These are phyloP conservation scores for Thera obeliscata DNA, from an alignment of 2,888 invertebrate species.

Conservation along the genomic window DNA sequence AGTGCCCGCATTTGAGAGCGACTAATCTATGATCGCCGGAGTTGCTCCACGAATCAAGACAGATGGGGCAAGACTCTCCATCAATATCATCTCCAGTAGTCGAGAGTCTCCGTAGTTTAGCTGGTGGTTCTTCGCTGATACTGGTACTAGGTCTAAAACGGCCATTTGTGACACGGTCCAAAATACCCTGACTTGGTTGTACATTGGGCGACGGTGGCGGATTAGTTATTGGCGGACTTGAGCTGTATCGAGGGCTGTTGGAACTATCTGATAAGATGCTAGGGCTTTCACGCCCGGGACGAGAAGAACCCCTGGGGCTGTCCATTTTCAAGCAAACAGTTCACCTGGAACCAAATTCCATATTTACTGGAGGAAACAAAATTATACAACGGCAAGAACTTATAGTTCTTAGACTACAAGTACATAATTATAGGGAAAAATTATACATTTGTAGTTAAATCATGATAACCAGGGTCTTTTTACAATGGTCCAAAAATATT, in stretches of 20 bases:
- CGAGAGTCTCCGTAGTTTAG: slow-evolving; percentile 62
- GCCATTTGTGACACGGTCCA: background rate
- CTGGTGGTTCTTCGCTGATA: slow-evolving; percentile 45
- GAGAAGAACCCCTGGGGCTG: slow-evolving; percentile 13
- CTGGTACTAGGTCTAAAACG: background rate
- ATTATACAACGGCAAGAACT: too few species aligned
- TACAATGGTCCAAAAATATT: too few species aligned
- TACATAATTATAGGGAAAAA: too few species aligned
- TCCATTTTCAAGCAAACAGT: slow-evolving; percentile 7
- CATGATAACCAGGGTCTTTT: too few species aligned
- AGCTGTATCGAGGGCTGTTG: slow-evolving; percentile 1
- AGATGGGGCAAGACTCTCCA: slow-evolving; percentile 92
- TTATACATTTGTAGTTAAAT: too few species aligned
- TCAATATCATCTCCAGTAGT: slow-evolving; percentile 81
- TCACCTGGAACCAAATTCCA: slow-evolving; percentile 8
- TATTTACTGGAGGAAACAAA: background rate
- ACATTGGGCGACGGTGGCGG: slow-evolving; percentile 15
- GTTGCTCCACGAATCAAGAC: slow-evolving; percentile 94
- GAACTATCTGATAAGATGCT: slow-evolving; percentile 16
- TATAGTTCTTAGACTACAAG: too few species aligned
- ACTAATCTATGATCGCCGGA: slow-evolving; percentile 93
- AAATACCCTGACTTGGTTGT: background rate
- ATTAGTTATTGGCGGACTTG: slow-evolving; percentile 7
- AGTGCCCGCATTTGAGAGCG: slow-evolving; percentile 95
- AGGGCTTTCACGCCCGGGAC: slow-evolving; percentile 18